Percentiles rank a stretch among this genome's conserved stretches.
Conservation (phyloP, 2,797 vertebrate species). For the Leptodactylus fallax region DNA sequence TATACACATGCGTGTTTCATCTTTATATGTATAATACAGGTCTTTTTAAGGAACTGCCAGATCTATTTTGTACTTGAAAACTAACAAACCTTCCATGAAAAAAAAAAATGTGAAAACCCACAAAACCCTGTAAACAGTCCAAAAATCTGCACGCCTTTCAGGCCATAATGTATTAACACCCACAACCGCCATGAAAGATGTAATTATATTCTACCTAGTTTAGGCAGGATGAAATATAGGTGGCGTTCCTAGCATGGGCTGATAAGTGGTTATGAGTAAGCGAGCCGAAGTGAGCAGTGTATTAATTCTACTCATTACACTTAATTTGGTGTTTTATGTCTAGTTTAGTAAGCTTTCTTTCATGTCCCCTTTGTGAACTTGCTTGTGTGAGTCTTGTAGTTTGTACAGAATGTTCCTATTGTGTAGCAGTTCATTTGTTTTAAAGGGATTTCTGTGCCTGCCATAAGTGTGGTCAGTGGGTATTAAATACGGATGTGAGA, state of each 20-base stretch:
- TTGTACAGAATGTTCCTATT: slow-evolving; percentile 62
- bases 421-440: slow-evolving; percentile 53
- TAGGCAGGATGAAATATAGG: slow-evolving; percentile 15
- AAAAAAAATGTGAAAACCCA: background rate
- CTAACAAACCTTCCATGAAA: slow-evolving; percentile 31
- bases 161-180: slow-evolving; percentile 47
- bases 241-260: slow-evolving; percentile 52
- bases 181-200: slow-evolving; percentile 43
- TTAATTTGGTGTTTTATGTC: slow-evolving; percentile 66
- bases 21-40: background rate
- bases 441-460: slow-evolving; percentile 45
- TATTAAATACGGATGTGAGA: slow-evolving; percentile 61
- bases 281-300: slow-evolving; percentile 62
- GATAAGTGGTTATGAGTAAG: slow-evolving; percentile 69
- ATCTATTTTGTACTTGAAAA: slow-evolving; percentile 17
- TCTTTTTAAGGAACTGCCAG: background rate
- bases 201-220: slow-evolving; percentile 43
- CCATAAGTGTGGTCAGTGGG: slow-evolving; percentile 62
- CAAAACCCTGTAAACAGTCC: slow-evolving; percentile 28
- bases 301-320: slow-evolving; percentile 66
- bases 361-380: slow-evolving; percentile 48
- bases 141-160: slow-evolving; percentile 21
- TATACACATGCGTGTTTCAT: no score
- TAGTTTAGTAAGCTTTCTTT: slow-evolving; percentile 61
- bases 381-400: slow-evolving; percentile 34